These are phyloP conservation scores for Amblyjoppa proteus DNA, from an alignment of 2,888 invertebrate genomes.

Conservation along the genomic window DNA sequence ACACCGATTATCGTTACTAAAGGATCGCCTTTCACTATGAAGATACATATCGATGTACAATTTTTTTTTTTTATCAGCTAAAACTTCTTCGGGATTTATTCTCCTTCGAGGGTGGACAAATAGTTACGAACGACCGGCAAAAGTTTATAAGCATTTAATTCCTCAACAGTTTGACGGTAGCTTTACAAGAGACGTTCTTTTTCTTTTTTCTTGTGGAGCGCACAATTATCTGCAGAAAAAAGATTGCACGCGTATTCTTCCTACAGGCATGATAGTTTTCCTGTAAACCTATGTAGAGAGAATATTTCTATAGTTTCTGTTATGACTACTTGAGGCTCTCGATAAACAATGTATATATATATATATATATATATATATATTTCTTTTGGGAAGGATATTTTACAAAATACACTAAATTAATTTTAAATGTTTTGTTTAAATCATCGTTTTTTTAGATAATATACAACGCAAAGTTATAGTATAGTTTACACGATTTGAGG, in stretches of 20 bases:
- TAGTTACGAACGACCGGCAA: background rate
- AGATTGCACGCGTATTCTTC: background rate
- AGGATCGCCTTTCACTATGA: background rate
- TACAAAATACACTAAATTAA: conserved; percentile 1
- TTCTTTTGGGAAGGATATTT: background rate
- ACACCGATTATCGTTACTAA: background rate
- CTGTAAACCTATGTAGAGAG: background rate
- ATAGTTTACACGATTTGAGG: conserved; percentile 59
- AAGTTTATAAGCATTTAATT: background rate
- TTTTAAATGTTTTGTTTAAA: conserved; percentile 59
- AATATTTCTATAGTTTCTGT: background rate
- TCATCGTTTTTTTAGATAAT: conserved; percentile 58
- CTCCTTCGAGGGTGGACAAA: background rate
- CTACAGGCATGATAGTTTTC: background rate
- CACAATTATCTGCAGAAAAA: background rate
- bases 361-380: background rate
- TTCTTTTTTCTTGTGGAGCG: background rate
- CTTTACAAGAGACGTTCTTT: background rate
- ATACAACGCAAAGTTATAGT: conserved; percentile 57
- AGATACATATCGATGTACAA: background rate
- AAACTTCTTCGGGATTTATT: background rate
- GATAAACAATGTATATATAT: background rate
- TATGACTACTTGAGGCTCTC: background rate
- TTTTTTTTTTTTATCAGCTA: background rate
- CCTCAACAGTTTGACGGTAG: background rate